These are phyloP conservation scores for Montipora capricornis DNA, from an alignment of 64 coral and sea anemone genomes.

Conservation along the genomic window DNA sequence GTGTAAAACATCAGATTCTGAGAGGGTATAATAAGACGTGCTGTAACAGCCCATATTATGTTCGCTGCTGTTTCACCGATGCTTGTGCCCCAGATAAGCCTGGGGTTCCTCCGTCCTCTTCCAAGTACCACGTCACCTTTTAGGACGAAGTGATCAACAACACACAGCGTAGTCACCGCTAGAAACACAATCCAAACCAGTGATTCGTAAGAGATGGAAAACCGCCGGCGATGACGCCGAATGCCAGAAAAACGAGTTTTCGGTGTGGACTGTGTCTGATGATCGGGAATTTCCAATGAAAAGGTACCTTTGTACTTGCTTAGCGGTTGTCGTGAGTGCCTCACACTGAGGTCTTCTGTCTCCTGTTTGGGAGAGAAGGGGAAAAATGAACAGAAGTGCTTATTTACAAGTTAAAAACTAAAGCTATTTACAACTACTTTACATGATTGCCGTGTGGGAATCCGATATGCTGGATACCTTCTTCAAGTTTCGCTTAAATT, in stretches of 20 bases:
- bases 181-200: conserved; percentile 57
- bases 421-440: no score
- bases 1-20: conserved; percentile 81
- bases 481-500: no score
- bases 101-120: conserved; percentile 43
- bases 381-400: neutral
- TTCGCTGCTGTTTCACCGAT: conserved; percentile 66
- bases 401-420: neutral
- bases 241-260: neutral
- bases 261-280: neutral
- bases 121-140: conserved; percentile 65
- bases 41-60: conserved; percentile 71
- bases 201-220: conserved; percentile 68
- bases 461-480: no score
- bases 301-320: neutral
- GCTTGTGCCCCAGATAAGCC: conserved; percentile 51
- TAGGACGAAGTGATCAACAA: conserved; percentile 56
- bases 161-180: conserved; percentile 22
- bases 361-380: neutral
- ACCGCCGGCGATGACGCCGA: neutral
- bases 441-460: no score
- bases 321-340: neutral
- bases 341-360: neutral
- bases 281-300: conserved; percentile 12
- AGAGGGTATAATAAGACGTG: conserved; percentile 64